These are phyloP conservation scores for Colinus virginianus DNA, from an alignment of 2,113 vertebrate species.

Conservation along the genomic window DNA sequence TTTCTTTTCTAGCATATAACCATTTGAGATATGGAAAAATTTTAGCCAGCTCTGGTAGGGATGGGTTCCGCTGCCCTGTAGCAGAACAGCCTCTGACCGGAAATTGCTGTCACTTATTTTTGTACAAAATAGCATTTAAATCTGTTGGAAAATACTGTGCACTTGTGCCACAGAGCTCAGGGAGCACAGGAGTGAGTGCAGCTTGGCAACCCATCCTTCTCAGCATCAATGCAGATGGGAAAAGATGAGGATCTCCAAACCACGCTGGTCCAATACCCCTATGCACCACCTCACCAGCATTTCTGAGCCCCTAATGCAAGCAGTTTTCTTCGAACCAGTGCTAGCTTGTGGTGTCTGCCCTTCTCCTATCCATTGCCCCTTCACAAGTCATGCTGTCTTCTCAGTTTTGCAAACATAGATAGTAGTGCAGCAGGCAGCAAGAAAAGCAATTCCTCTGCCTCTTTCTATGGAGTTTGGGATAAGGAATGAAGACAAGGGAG, in stretches of 20 bases:
- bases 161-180: background rate
- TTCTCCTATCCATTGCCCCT: background rate
- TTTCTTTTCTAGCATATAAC: background rate
- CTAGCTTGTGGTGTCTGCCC: background rate
- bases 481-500: fast-evolving
- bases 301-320: fast-evolving
- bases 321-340: background rate
- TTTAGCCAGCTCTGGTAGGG: background rate
- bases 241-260: background rate
- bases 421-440: background rate
- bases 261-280: fast-evolving
- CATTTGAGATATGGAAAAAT: background rate
- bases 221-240: background rate
- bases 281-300: background rate
- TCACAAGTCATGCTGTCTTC: background rate
- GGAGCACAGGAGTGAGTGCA: background rate
- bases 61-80: background rate
- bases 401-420: background rate
- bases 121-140: background rate
- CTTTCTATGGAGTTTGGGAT: background rate
- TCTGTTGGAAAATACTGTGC: background rate
- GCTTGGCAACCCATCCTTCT: background rate
- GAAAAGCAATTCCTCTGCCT: background rate
- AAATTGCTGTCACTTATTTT: background rate
- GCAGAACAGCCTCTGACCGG: background rate